A percentile compares a stretch with the other conserved stretches of the same genome.
phyloP scores from a whole-genome alignment of 2,888 invertebrate genomes.

The Molanna angustata region DNA sequence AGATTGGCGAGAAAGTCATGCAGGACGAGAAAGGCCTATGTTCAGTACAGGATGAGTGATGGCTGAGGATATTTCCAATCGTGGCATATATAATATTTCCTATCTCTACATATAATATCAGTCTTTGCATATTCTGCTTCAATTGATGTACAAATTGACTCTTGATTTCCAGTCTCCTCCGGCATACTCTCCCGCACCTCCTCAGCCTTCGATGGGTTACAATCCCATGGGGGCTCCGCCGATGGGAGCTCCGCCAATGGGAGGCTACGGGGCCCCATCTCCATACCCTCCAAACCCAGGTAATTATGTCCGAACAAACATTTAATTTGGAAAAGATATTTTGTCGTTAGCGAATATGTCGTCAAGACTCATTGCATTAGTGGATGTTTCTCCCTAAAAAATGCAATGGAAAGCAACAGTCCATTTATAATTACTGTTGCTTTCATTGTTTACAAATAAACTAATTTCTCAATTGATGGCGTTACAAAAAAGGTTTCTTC shows the following conservation, averaged over 20 bases:
- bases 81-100: no score
- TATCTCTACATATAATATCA: no score
- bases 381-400: no score
- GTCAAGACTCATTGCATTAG: not conserved
- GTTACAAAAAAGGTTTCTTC: no score
- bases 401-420: not conserved
- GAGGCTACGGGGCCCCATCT: conserved; percentile 26
- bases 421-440: no score
- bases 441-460: no score
- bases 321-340: not conserved
- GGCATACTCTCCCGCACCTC: not conserved
- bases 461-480: no score
- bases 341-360: not conserved
- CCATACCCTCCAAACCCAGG: conserved; percentile 25
- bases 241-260: not conserved
- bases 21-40: no score
- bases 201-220: not conserved
- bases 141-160: not conserved
- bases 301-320: no score
- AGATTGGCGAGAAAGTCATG: no score
- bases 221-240: conserved; percentile 16
- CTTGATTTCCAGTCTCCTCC: not conserved
- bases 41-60: no score
- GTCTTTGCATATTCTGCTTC: not conserved
- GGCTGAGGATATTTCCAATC: no score